Base-by-base conservation (phyloP, 1,140 invertebrate species). In the Drosophila punjabiensis region DNA sequence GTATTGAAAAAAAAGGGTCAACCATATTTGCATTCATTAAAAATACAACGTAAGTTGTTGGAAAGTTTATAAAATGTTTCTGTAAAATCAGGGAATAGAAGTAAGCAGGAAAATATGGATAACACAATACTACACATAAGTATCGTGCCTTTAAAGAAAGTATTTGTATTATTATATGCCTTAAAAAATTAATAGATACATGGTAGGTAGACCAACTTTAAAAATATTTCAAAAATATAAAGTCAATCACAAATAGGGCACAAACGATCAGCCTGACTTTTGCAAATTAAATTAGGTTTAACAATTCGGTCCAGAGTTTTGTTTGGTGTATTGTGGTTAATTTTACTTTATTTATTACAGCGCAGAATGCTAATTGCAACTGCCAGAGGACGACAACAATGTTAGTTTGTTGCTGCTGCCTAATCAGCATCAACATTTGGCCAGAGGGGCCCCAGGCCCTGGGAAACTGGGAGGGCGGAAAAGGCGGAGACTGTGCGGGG, bases 281-380 rank as follows among this genome's bases (percentile, higher is more conserved):
- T 61, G 11, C 14, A 35, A 45, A 70, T 67, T 33, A n/a, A 58
- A 61, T 55, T 50, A 63, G 59, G 43, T 24, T 24, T 24, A 9
- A 41, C 50, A 78, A 52, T 62, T 67, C 62, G 64, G 68, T 59
- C 63, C 60, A 53, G 30, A 39, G 66, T 52, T 48, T 68, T 84
- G 74, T 89, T 88, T 89, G 85, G 55, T 67, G 63, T 60, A 74
- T 79, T 88, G 85, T 79, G 81, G 85, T 82, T 89, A 81, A 85
- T 85, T 89, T 76, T 85, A 89, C 81, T 88, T 85, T 85, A 88
- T 89, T 88, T 88, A 88, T 88, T 79, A 77, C 81, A 76, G 70
- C 66, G 86, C 79, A 85, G 63, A 77, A 89, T 79, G 79, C 86
- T 88, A 88, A 88, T 88, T 88, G 78, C 85, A 84, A 52, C 81